phyloP scores from a whole-genome alignment of 2,888 invertebrate species.

The Hemithea aestivaria region DNA sequence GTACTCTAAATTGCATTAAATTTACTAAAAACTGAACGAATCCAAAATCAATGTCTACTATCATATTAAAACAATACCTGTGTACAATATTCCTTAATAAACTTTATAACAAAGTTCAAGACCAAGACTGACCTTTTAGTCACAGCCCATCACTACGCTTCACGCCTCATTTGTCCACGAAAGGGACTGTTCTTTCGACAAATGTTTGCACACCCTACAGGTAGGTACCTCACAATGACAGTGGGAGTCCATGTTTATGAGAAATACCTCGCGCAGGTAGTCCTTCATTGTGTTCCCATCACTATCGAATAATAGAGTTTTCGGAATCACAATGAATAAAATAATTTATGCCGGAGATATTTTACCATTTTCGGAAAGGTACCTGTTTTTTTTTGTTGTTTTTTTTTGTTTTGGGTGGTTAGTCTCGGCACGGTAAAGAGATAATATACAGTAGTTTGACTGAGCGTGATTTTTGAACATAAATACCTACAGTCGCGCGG shows the following conservation, averaged over 20 bases:
- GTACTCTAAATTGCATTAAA: no score
- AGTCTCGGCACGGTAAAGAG: no score
- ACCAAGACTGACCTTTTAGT: conserved; percentile 15
- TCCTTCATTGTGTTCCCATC: conserved; percentile 57
- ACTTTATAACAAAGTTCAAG: conserved; percentile 9
- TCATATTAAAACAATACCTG: no score
- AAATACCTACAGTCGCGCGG: no score
- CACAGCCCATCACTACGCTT: conserved; percentile 25
- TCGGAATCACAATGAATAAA: conserved; percentile 73
- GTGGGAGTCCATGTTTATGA: conserved; percentile 66
- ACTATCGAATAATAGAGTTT: conserved; percentile 72
- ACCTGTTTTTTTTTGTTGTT: conserved; percentile 43
- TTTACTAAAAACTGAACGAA: no score
- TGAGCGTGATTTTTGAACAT: no score
- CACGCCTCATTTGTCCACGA: conserved; percentile 30
- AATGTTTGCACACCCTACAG: conserved; percentile 71
- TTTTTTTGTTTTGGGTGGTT: conserved; percentile 64
- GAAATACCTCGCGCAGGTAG: conserved; percentile 72
- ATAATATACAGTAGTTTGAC: no score
- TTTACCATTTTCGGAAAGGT: conserved; percentile 68
- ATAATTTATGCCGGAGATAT: conserved; percentile 73
- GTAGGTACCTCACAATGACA: conserved; percentile 69
- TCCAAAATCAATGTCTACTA: no score
- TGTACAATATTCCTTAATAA: conserved; percentile 6
- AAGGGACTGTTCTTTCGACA: conserved; percentile 32